phyloP scores from a whole-genome alignment of 2,888 invertebrate species.

The Hyposoter dolosus region DNA sequence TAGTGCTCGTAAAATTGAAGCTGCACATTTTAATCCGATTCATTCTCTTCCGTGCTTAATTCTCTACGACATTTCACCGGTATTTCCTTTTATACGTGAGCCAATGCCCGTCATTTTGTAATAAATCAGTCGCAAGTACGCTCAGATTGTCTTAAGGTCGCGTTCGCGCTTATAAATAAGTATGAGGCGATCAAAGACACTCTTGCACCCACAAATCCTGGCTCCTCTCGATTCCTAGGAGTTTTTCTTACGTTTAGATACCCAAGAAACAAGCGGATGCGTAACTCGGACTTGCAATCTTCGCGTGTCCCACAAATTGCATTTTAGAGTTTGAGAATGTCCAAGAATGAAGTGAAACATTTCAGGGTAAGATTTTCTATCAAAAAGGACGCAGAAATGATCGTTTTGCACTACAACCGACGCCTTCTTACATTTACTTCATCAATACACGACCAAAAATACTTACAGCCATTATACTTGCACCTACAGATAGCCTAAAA shows the following conservation, averaged over 20 bases:
- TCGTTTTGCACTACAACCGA: background rate
- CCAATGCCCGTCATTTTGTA: background rate
- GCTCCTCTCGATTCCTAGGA: background rate
- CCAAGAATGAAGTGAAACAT: background rate
- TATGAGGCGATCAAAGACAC: background rate
- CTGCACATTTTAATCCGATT: no score
- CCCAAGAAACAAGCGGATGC: background rate
- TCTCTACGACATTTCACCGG: background rate
- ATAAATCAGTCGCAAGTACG: background rate
- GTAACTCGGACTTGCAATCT: background rate
- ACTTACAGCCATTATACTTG: background rate
- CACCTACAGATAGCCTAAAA: background rate
- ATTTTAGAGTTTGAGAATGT: background rate
- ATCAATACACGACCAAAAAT: background rate
- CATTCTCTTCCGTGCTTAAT: no score
- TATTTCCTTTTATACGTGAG: background rate
- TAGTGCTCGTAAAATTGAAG: no score
- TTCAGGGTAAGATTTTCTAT: background rate
- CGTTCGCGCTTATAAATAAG: background rate
- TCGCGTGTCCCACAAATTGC: background rate
- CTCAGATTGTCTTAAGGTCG: background rate
- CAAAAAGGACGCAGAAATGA: background rate
- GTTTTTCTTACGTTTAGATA: background rate
- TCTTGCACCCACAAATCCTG: background rate
- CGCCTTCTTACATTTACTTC: background rate